Base-by-base conservation (phyloP, 2,888 invertebrate species). In the Bellardia pandia region DNA sequence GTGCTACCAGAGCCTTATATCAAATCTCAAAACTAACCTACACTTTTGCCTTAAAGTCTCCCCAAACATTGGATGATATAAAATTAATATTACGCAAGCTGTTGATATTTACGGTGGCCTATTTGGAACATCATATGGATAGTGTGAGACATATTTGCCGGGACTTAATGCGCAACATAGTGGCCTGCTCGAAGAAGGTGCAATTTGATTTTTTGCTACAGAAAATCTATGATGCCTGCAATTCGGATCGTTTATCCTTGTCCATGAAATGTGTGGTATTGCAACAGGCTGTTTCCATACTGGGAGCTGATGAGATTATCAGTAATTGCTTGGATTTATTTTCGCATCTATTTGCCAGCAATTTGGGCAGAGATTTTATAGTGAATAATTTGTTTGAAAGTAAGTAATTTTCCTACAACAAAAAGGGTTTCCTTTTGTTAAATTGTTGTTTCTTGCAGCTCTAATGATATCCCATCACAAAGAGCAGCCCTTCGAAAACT, bases 71-170 rank as follows among this genome's bases (percentile, higher is more conserved):
- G 23, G 89, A 91, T 51, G 88, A 93, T 37, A 92, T 93, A 30
- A 90, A 91, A 56, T 88, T 89, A 89, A 92, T 94, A 37, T 71
- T 93, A 92, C 86, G 89, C 23, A 89, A 89, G 9, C 72, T 93
- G 42, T 77, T 92, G 37, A 91, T 92, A 33, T 96, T 95, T 91
- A 93, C 95, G 33, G 95, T 95, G 94, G 92, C 94, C 0, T 95
- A 96, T 89, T 92, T 96, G 66, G 96, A 96, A 71, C 95, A 96
- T 92, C 94, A 94, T 90, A 94, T 96, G 91, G 96, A 96, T 90
- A 95, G 95, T 88, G 96, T 96, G 37, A 92, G 95, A 0, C 95
- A 96, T 90, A 92, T 95, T 74, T 93, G 95, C 0, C 94, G 94
- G 33, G 94, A 95, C 86, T 92, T 95, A 37, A 92, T 95, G 82